Base-by-base conservation (phyloP, 2,888 invertebrate species). In the Synergus gifuensis region DNA sequence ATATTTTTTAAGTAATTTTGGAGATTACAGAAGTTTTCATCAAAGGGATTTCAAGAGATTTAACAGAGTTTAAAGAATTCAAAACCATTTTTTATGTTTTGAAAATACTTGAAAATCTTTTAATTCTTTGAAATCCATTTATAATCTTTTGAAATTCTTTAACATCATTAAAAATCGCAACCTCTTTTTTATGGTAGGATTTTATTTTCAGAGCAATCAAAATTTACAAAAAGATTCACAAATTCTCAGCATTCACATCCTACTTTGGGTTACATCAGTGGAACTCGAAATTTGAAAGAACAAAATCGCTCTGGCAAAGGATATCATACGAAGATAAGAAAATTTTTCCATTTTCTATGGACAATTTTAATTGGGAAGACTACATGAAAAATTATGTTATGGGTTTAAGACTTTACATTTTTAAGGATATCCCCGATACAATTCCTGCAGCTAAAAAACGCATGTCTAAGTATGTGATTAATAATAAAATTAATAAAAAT, bases 171-270 rank as follows among this genome's bases (percentile, higher is more conserved):
- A 28, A 28, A 36, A 7, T 36, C 36, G 36, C 36, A 36, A 36
- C 36, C 36, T 36, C 5, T 36, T 36, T 7, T 36, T 36, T 36
- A 36, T 36, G 5, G 5, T 36, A 5, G 5, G 54, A 76, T 78
- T 63, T 78, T 36, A 66, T 67, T 77, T 77, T 49, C 83, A 94
- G 94, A 83, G 91, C 93, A 89, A 90, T 93, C 67, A 93, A 92
- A 83, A 90, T 93, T 18, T 94, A 94, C 85, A 92, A 90, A 79
- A 93, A 92, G 84, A 91, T 94, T 77, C 93, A 93, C 84, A 92
- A 92, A 82, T 92, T 93, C 9, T 89, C 93, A 44, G 88, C 89
- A 22, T 91, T 92, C 0, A 89, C 94, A 76, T 89, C 93, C n/a
- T 94, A 93, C 88, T 94, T 94, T 87, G 93, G 93, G 46, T 91